Base-by-base conservation (phyloP, 1,140 invertebrate species). In the Wiebesia pumilae region DNA sequence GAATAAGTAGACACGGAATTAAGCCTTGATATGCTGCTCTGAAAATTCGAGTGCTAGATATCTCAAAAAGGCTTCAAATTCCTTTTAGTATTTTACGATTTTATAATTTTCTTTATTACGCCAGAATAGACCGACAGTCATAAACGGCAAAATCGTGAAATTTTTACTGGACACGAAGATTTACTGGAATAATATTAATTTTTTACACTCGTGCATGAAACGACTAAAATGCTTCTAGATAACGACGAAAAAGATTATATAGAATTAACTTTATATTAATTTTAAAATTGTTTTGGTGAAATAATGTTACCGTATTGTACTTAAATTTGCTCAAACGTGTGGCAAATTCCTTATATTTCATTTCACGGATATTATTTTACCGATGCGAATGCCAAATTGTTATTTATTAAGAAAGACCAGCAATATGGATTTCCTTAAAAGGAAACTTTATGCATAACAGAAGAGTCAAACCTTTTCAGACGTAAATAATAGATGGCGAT, bases 171-270 rank as follows among this genome's bases (percentile, higher is more conserved):
- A 75, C 38, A 16, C 10, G 38, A 75, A 75, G 71, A 75, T 75
- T 75, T 75, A 75, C 21, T 43, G 38, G 38, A 75, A 75, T 75
- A 75, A 75, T 75, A 43, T 75, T 75, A 43, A 43, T 75, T 75
- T 75, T 73, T 75, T 75, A 75, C 12, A 43, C n/a, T 9, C 35
- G 43, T 43, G 9, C 71, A 75, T 43, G 38, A 75, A 75, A 75
- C 38, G 24, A 43, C 71, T 38, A 43, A 43, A 75, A 75, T 43
- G 21, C 43, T 75, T 40, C 43, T 75, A 3, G 27, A 27, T 43
- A 43, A 75, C 43, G 24, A 40, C 38, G 21, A 10, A 0, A 75
- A 43, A 43, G 71, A 75, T 75, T 75, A 75, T 75, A 43, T 40
- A 75, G 12, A 75, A 75, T 75, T 75, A 75, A 43, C 16, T 27